Conservation (phyloP, 2,113 vertebrate genomes). For the Thalassarche chlororhynchos region DNA sequence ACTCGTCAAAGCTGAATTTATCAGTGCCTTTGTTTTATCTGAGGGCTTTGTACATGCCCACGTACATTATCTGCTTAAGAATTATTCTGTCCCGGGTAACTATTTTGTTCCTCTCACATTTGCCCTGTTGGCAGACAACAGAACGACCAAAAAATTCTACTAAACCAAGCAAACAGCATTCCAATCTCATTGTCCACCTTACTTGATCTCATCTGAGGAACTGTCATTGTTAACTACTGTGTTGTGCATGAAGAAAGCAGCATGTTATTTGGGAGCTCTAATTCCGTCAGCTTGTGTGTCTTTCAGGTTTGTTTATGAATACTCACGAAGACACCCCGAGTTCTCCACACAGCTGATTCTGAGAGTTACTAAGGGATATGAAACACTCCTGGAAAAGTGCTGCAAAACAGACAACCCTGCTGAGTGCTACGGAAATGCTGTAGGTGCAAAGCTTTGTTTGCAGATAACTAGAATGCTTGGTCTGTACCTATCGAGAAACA, state of each 20-base stretch:
- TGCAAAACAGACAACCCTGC: conserved; percentile 65
- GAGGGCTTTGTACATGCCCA: background rate
- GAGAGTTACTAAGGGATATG: conserved; percentile 33
- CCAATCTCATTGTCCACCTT: background rate
- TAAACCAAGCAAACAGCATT: background rate
- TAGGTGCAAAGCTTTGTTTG: conserved; percentile 33
- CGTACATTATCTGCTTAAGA: background rate
- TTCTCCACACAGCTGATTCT: background rate
- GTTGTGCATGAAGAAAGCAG: background rate
- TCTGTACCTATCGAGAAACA: background rate
- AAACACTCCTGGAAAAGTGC: conserved; percentile 69
- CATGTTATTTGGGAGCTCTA: background rate
- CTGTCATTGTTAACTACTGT: background rate
- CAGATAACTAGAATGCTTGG: background rate
- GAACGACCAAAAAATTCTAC: background rate
- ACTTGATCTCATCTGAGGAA: background rate
- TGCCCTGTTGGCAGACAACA: background rate
- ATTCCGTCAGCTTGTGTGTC: background rate
- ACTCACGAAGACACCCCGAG: conserved; percentile 50
- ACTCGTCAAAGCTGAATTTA: background rate
- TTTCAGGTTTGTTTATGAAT: conserved; percentile 72
- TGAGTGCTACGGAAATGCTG: conserved; percentile 36
- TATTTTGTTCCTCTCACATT: background rate
- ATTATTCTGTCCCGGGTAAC: background rate
- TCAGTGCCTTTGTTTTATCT: background rate